Conservation (phyloP, 1,140 invertebrate genomes). For the Branchinecta lindahli region DNA sequence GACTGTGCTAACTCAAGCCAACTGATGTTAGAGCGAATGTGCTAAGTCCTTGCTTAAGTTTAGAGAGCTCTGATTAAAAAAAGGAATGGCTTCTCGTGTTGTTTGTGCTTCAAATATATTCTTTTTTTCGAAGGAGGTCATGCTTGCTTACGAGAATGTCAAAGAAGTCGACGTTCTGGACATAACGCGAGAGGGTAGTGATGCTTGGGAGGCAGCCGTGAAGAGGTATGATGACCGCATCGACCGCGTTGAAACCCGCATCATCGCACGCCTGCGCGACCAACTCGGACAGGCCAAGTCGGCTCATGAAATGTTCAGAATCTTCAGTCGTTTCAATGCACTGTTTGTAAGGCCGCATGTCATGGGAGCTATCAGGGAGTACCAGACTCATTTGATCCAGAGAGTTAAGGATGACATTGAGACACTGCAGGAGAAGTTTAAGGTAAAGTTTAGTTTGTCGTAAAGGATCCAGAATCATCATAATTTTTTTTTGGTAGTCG, state of each 20-base stretch:
- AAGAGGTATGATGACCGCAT: slow-evolving; percentile 92
- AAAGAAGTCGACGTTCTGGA: slow-evolving; percentile 97
- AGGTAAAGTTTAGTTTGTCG: slow-evolving; percentile 41
- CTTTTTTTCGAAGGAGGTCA: slow-evolving; percentile 48
- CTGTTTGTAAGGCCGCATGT: slow-evolving; percentile 97
- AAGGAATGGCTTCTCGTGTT: no score
- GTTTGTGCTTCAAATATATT: no score
- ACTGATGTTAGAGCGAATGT: no score
- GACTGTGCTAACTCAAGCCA: no score
- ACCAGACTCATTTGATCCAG: slow-evolving; percentile 97
- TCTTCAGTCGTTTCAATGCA: slow-evolving; percentile 95
- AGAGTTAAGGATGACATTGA: slow-evolving; percentile 98
- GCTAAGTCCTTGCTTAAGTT: no score
- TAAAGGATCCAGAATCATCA: background rate
- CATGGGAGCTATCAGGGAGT: slow-evolving; percentile 92
- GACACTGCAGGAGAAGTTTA: slow-evolving; percentile 92
- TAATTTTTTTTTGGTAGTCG: no score
- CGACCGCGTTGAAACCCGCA: slow-evolving; percentile 88
- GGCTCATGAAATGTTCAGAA: slow-evolving; percentile 99
- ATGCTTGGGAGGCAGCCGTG: slow-evolving; percentile 93
- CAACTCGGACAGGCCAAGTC: slow-evolving; percentile 96
- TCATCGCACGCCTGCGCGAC: slow-evolving; percentile 88
- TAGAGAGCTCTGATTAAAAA: no score
- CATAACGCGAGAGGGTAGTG: slow-evolving; percentile 86
- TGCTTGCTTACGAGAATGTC: slow-evolving; percentile 93